A percentile compares a stretch with the other conserved stretches of the same genome.
phyloP scores from a whole-genome alignment of 2,888 invertebrate genomes.

The Coenonympha arcania region DNA sequence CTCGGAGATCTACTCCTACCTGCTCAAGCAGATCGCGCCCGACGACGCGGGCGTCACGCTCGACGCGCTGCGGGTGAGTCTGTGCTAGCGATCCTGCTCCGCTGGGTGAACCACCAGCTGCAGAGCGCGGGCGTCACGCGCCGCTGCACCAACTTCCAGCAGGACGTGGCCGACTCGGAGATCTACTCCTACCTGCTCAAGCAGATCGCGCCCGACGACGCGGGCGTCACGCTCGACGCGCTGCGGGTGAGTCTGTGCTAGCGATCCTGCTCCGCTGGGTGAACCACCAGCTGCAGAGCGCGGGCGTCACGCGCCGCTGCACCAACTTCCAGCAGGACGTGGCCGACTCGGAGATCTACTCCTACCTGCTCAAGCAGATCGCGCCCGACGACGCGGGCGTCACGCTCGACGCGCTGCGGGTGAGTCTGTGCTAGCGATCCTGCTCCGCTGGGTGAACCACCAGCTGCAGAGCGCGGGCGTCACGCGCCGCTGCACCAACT shows the following conservation, averaged over 20 bases:
- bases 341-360: constrained; percentile 96
- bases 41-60: constrained; percentile 86
- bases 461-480: constrained; percentile 94
- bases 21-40: constrained; percentile 96
- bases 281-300: constrained; percentile 94
- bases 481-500: constrained; percentile 89
- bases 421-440: constrained; percentile 45
- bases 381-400: constrained; percentile 91
- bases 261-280: constrained; percentile 99
- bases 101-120: constrained; percentile 99
- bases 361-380: constrained; percentile 94
- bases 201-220: constrained; percentile 93
- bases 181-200: constrained; percentile 94
- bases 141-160: constrained; percentile 93
- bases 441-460: constrained; percentile 99
- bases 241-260: constrained; percentile 75
- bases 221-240: constrained; percentile 88
- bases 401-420: constrained; percentile 85
- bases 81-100: too few species aligned
- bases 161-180: constrained; percentile 96
- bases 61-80: constrained; percentile 82
- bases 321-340: constrained; percentile 96
- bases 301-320: constrained; percentile 89
- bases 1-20: constrained; percentile 95
- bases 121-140: constrained; percentile 89